Evolutionary conservation across 2,797 vertebrate genomes (phyloP), one percentile per base, ranked within the genome.

Genomic region (Helostoma temminkii): DNA sequence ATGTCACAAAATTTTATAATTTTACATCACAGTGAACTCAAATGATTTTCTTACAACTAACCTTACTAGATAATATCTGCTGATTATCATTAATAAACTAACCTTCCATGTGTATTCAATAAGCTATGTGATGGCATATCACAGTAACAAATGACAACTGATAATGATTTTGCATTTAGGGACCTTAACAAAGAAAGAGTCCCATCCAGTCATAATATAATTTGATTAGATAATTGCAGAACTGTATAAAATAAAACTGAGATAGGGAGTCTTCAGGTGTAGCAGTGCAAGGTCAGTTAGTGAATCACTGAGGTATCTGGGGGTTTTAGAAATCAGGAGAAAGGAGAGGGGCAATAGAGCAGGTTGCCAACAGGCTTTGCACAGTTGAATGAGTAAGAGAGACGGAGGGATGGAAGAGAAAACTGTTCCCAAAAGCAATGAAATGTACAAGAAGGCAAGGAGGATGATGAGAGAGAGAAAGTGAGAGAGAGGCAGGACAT

Each of bases 381-480:
- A 62, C 73, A 59, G 75, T 78, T 76, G 76, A 72, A 78, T 74
- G 68, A 83, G 63, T 63, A 64, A 80, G 73, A 67, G 54, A 53
- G 39, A 69, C 69, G 48, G 71, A 83, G 68, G 73, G 7, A 9
- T 56, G 25, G 25, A 11, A 48, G 58, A 73, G 37, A 56, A 75
- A 81, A 72, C 55, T 53, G 63, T 74, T 83, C 73, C 70, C 61
- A 80, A 66, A 76, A 74, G 79, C 71, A 24, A 34, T 32, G 49
- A 76, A 71, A 81, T 49, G 30, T 74, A 82, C 59, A 50, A 26
- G 36, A 46, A 66, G 49, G 49, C 26, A 54, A 32, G 28, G 19
- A 37, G 24, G 5, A 41, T 22, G 67, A 46, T 2, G 50, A 68
- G 37, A 48, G 24, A 32, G 50, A 25, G 45, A 61, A n/a, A n/a